Base-by-base conservation (phyloP, 2,888 invertebrate species). In the Hirtodrosophila duncani region DNA sequence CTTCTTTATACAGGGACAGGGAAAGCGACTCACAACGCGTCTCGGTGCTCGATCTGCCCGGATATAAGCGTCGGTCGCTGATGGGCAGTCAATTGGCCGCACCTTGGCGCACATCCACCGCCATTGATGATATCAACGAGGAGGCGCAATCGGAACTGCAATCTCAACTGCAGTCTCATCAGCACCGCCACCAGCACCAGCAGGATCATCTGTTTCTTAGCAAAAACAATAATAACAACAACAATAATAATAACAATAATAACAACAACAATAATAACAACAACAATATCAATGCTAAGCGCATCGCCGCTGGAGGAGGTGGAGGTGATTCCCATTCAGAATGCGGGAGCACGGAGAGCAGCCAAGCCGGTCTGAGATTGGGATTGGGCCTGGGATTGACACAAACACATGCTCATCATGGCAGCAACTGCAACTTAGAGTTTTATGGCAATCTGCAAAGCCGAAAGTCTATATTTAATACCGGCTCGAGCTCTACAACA, bases 371-470 rank as follows among this genome's bases (percentile, higher is more conserved):
- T 3, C 3, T 3, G 3, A 14, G 11, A 5, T 10, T 8, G 11
- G 11, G 30, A 2, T 1, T 11, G 2, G 18, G 27, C 8, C 11
- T 27, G 3, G 30, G 36, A 3, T 20, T 30, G n/a, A 14, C 49
- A 50, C 14, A 23, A 37, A 16, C 43, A 10, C 51, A 52, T 13
- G 13, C 26, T 10, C 34, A 36, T 14, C 27, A 52, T 20, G 58
- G 24, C 27, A 58, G 30, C 41, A 59, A 49, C 31, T 71, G 69
- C 43, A 61, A 58, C 20, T 64, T 84, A 34, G 83, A 84, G 57
- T 87, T 87, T 42, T 84, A 82, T 53, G 71, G 83, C 3, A 87
- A 87, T 63, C 68, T 87, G 30, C 85, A 85, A 48, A 85, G 87
- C 3, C 70, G 81, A 5, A 87, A 87, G 65, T 87, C 87, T 2